Evolutionary conservation across 2,888 invertebrate genomes (phyloP), one percentile per base, ranked within the genome.

Genomic region (Nezara viridula): DNA sequence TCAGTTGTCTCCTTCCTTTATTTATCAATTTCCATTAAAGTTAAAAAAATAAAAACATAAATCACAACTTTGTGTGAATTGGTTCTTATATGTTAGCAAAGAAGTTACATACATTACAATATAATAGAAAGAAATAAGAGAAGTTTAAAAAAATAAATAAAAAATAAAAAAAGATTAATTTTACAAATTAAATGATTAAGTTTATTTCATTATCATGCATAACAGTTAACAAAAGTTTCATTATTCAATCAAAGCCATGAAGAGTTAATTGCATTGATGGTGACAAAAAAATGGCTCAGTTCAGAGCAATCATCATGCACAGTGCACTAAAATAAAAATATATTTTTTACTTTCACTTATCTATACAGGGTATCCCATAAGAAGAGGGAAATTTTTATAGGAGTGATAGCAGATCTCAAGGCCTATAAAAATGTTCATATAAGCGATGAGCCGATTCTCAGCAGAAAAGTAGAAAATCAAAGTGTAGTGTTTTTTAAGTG

Each of bases 181-280:
- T 55, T 0, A 24, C 24, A 60, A 24, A 12, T 27, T 60, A 27
- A n/a, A 55, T 55, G n/a, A 60, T 60, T 27, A 66, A 60, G 10
- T 60, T 66, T 66, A 66, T 66, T 66, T 66, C 32, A 60, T 27
- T 60, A 27, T 60, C 60, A 66, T 66, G 66, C 66, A 66, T 32
- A 32, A 66, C 6, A 66, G 5, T 66, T 16, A 66, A 66, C 14
- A 19, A 32, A 60, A 32, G 6, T 66, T 32, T 60, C 4, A 60
- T 66, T 66, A 16, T 37, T 37, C 66, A 32, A 14, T 66, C 5
- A 32, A 60, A 66, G 32, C 66, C 66, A 66, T 32, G 32, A 66
- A 66, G 2, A 66, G 19, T 66, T 66, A 66, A 66, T 66, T 66
- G 32, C 32, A 32, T 16, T 66, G 66, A 32, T 66, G 27, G 16